A percentile compares a stretch with the other conserved stretches of the same genome.
phyloP scores from a whole-genome alignment of 2,888 invertebrate genomes.

The Penaeus monodon region DNA sequence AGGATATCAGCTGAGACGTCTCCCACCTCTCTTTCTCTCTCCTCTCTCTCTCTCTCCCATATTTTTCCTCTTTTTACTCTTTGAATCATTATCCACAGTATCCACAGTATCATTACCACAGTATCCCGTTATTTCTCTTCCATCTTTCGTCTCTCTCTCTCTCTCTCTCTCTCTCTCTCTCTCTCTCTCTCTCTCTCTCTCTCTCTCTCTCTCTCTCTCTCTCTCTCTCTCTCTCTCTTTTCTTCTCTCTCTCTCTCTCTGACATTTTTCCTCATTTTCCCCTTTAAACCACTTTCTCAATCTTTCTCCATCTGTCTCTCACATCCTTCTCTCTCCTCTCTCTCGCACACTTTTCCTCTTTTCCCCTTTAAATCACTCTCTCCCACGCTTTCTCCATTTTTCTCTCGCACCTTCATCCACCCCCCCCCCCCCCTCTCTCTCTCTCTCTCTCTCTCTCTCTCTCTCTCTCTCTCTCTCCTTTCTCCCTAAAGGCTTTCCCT shows the following conservation, averaged over 20 bases:
- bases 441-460: not conserved
- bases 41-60: no score
- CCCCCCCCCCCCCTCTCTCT: not conserved
- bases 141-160: not conserved
- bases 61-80: no score
- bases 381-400: not conserved
- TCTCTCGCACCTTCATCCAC: not conserved
- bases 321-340: not conserved
- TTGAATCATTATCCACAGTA: no score
- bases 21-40: no score
- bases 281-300: not conserved
- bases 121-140: no score
- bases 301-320: not conserved
- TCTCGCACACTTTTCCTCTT: not conserved
- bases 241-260: not conserved
- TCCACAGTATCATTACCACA: no score
- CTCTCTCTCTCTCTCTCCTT: not conserved
- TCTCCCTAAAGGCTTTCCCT: not conserved
- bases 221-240: not conserved
- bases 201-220: not conserved
- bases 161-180: not conserved
- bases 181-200: not conserved
- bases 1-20: no score
- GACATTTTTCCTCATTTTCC: not conserved
- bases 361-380: not conserved